Evolutionary conservation across 2,113 vertebrate genomes (phyloP).

Genomic region (Megaleporinus macrocephalus): DNA sequence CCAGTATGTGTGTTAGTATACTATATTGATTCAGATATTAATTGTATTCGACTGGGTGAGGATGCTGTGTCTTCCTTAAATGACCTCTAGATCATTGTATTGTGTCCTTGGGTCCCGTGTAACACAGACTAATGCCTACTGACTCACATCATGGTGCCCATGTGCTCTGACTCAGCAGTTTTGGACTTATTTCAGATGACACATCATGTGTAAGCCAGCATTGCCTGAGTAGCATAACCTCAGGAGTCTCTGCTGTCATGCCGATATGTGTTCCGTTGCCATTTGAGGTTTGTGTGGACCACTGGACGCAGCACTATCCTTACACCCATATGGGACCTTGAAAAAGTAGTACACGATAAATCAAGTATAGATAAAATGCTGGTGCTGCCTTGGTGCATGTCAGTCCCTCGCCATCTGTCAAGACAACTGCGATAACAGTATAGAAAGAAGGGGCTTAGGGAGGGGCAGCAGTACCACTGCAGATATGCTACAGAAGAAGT

Average conservation of each 20-base stretch:
- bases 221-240: conserved; percentile 2
- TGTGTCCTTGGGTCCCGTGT: background rate
- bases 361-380: conserved; percentile 35
- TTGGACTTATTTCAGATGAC: conserved; percentile 24
- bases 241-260: background rate
- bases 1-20: conserved; percentile 4
- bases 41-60: background rate
- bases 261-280: background rate
- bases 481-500: background rate
- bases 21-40: background rate
- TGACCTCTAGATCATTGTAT: background rate
- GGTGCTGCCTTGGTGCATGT: background rate
- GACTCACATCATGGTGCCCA: background rate
- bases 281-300: conserved; percentile 8
- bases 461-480: background rate
- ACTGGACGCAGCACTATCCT: background rate
- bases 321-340: background rate
- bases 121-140: background rate
- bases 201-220: background rate
- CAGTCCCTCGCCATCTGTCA: conserved; percentile 38
- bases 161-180: background rate
- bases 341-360: conserved; percentile 26
- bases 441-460: background rate
- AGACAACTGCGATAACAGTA: conserved; percentile 12
- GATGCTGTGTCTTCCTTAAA: background rate